A percentile compares a stretch with the other conserved stretches of the same genome.
phyloP scores from a whole-genome alignment of 2,797 vertebrate genomes.

The Gallinago solitaria region DNA sequence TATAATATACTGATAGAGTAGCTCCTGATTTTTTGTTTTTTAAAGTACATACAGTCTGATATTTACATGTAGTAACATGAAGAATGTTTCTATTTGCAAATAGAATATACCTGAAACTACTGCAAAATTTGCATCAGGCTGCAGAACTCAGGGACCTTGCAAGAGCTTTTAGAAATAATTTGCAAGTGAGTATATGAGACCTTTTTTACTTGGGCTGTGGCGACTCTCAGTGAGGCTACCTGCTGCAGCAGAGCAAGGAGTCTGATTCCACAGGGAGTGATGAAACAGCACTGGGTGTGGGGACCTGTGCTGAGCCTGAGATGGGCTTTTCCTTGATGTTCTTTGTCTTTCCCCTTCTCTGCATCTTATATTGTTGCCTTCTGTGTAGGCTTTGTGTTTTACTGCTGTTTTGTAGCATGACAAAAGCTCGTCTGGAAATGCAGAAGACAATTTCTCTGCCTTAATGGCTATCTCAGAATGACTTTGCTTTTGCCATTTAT shows the following conservation, averaged over 20 bases:
- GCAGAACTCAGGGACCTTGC: background rate
- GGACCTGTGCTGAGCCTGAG: background rate
- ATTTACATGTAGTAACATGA: no score
- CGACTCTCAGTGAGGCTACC: background rate
- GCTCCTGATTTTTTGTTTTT: no score
- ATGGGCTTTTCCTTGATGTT: background rate
- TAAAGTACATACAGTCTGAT: no score
- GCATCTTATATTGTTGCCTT: background rate
- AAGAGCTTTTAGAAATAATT: background rate
- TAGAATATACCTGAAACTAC: background rate
- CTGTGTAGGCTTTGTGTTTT: background rate
- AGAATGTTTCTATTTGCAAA: background rate
- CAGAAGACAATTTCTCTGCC: background rate
- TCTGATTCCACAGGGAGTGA: background rate
- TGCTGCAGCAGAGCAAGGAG: background rate
- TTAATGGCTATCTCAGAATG: background rate
- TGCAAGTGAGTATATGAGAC: background rate
- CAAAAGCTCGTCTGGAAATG: background rate
- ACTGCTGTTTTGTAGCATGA: background rate
- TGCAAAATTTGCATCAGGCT: background rate
- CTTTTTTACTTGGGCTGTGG: background rate
- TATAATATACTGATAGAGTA: no score
- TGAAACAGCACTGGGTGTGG: background rate
- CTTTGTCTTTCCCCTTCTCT: background rate
- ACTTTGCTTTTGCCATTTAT: background rate